Base-by-base conservation (phyloP, 2,113 vertebrate species). In the Felis chaus region DNA sequence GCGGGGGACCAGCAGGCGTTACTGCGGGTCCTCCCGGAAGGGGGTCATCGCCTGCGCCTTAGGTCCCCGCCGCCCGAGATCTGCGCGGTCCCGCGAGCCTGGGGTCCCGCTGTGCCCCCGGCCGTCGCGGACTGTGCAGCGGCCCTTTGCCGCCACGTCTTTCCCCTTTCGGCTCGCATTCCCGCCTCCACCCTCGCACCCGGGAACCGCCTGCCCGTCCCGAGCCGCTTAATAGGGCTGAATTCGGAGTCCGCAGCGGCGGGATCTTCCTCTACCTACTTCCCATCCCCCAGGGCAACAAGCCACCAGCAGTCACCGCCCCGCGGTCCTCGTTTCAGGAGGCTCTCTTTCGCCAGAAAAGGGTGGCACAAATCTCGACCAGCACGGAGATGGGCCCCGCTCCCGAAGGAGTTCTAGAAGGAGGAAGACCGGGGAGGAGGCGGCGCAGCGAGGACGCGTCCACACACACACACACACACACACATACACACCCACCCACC, bases 401-500 rank as follows among this genome's bases (percentile, higher is more conserved):
- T 41, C 5, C 4, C 69, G n/a, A 76, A 78, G 68, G 53, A 23
- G 23, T 15, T 84, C 66, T 69, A 74, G 66, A 36, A n/a, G 50
- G 66, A 83, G 21, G 36, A 39, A 29, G 31, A 13, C 2, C 0
- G 29, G 11, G 31, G 3, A 23, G n/a, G 61, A 29, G 14, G 31
- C 41, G 9, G 36, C 61, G n/a, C 27, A 23, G 19, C 9, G 82
- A 18, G 27, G 71, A 36, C 25, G 23, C 29, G 14, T 9, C 14
- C 31, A 2, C 73, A 9, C 69, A 3, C 69, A 23, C 27, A 5
- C 65, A 0, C 18, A 1, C 68, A 1, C 9, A 14, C 68, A 1
- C 68, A 3, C 69, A 23, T 16, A 5, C 65, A 0, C 18, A 1
- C 68, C 0, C 9, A 14, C 68, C 1, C 68, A 1, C 9, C 3